These are phyloP conservation scores for Heliocidaris tuberculata DNA, from an alignment of 35 echinoderm and acorn worm genomes.

Conservation along the genomic window DNA sequence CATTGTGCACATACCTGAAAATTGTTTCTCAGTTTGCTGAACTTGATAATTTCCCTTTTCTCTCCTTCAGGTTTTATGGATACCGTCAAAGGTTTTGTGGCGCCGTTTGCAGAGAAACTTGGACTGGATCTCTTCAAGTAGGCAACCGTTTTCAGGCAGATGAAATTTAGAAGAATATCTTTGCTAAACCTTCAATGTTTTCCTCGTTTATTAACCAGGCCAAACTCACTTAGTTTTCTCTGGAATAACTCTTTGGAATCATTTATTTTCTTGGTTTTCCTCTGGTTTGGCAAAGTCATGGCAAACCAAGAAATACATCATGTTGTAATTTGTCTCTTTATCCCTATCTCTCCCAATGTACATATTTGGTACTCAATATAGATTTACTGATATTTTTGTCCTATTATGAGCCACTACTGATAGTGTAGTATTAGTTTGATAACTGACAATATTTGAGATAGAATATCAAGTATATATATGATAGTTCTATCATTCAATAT, in stretches of 20 bases:
- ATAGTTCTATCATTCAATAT: neutral
- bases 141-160: neutral
- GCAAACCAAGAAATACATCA: neutral
- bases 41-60: neutral
- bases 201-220: neutral
- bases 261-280: neutral
- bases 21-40: neutral
- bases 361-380: neutral
- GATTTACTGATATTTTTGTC: neutral
- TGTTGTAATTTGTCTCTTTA: neutral
- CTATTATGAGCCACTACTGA: neutral
- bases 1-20: neutral
- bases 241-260: neutral
- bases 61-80: slow-evolving; percentile 21
- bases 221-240: neutral
- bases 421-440: neutral
- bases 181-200: too few relatives aligned
- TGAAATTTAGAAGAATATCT: neutral
- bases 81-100: slow-evolving; percentile 15
- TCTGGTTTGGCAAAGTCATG: neutral
- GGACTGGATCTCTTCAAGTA: slow-evolving; percentile 37
- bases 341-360: neutral
- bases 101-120: slow-evolving; percentile 37
- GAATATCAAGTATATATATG: neutral
- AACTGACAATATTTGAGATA: neutral